These are phyloP conservation scores for Echinarachnius parma DNA, from an alignment of 53 echinoderm and acorn worm species.

Conservation along the genomic window DNA sequence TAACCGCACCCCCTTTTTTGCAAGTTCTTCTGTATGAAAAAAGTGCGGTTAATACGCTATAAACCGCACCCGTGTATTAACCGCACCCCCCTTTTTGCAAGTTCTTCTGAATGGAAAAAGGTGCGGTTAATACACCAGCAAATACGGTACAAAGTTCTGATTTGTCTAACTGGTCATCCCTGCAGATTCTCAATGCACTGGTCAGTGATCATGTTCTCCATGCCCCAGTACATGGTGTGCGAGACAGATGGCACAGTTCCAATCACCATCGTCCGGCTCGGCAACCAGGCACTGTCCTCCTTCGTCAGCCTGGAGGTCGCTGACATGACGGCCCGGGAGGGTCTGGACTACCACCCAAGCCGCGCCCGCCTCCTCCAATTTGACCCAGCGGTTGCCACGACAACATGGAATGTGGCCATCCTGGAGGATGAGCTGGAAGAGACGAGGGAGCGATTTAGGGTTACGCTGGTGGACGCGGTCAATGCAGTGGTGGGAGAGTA, in stretches of 20 bases:
- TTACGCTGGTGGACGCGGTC: conserved; percentile 63
- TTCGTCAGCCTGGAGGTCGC: conserved; percentile 63
- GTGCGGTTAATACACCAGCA: no score
- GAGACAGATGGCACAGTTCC: conserved; percentile 76
- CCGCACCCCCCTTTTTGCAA: no score
- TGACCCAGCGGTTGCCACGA: conserved; percentile 70
- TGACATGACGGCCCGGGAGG: conserved; percentile 64
- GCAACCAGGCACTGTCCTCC: conserved; percentile 77
- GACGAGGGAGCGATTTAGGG: conserved; percentile 71
- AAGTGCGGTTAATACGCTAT: no score
- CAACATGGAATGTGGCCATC: conserved; percentile 68
- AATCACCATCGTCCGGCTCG: conserved; percentile 67
- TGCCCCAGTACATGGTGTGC: conserved; percentile 68
- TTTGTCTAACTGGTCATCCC: no score
- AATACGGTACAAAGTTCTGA: no score
- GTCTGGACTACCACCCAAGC: conserved; percentile 63
- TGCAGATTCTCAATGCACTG: conserved; percentile 86
- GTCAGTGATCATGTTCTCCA: conserved; percentile 70
- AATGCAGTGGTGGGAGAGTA: conserved; percentile 75
- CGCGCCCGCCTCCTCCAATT: conserved; percentile 81
- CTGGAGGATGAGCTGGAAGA: conserved; percentile 79
- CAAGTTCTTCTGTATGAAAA: no score
- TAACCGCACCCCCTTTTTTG: no score
- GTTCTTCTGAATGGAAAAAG: no score
- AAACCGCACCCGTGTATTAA: no score